phyloP scores from a whole-genome alignment of 2,888 invertebrate genomes.

The Subacronicta megacephala region DNA sequence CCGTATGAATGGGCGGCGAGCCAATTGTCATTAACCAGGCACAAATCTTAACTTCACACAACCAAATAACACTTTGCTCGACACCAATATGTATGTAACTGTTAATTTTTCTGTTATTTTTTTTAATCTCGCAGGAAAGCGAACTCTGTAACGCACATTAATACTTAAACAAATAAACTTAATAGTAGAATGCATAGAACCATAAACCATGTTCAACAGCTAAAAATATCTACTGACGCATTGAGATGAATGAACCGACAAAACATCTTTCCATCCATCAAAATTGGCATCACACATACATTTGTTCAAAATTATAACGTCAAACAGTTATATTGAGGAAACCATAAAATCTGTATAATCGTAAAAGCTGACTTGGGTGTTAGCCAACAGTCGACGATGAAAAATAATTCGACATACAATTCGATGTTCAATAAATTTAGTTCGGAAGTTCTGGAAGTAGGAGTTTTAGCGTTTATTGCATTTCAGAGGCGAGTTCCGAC shows the following conservation, averaged over 20 bases:
- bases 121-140: no score
- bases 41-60: no score
- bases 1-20: no score
- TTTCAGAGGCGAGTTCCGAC: constrained; percentile 54
- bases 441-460: constrained; percentile 26
- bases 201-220: constrained; percentile 6
- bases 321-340: constrained; percentile 86
- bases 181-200: background rate
- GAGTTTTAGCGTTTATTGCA: constrained; percentile 58
- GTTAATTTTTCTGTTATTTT: no score
- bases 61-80: no score
- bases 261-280: constrained; percentile 50
- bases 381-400: constrained; percentile 84
- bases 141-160: no score
- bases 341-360: constrained; percentile 86
- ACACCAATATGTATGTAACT: no score
- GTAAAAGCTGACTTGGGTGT: constrained; percentile 85
- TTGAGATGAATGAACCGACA: constrained; percentile 40
- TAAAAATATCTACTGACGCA: constrained; percentile 26
- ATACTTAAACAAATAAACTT: no score
- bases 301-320: constrained; percentile 70
- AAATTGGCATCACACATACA: constrained; percentile 51
- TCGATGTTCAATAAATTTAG: constrained; percentile 52
- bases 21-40: no score
- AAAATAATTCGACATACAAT: constrained; percentile 82